Percentiles rank a stretch among this genome's conserved stretches.
Evolutionary conservation across 2,797 vertebrate genomes (phyloP).

Genomic region (Peromyscus attwateri): DNA sequence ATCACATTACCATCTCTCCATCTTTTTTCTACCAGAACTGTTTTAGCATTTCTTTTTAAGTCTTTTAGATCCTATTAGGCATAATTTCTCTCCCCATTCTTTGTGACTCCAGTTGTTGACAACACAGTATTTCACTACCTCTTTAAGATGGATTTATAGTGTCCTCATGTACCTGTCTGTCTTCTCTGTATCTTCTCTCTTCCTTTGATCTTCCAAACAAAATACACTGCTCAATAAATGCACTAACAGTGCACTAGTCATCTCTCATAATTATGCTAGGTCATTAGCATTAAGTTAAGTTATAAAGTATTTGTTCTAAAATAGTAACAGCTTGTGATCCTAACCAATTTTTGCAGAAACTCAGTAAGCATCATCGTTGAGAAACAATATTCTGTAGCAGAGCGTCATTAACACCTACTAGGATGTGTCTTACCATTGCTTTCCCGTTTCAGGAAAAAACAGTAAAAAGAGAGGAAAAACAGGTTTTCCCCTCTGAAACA

Average conservation of each 20-base stretch:
- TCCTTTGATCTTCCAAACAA: conserved; percentile 27
- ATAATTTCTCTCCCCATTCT: conserved; percentile 33
- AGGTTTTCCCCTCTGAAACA: conserved; percentile 21
- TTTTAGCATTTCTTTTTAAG: not conserved
- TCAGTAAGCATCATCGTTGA: not conserved
- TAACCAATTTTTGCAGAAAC: conserved; percentile 16
- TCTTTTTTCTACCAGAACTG: not conserved
- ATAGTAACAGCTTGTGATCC: conserved; percentile 31
- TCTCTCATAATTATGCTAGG: conserved; percentile 18
- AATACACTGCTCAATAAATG: not conserved
- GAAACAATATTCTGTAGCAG: conserved; percentile 6
- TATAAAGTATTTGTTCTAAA: conserved; percentile 50
- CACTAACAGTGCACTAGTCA: not conserved
- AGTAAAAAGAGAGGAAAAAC: conserved; percentile 50
- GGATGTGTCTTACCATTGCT: not conserved
- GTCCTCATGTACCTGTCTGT: not conserved
- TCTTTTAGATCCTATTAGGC: not conserved
- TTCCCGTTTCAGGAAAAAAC: conserved; percentile 36
- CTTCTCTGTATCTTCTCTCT: conserved; percentile 20
- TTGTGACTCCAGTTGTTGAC: not conserved
- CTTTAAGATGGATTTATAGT: conserved; percentile 32
- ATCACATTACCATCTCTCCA: not conserved
- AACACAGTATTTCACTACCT: not conserved
- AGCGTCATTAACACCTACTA: conserved; percentile 9
- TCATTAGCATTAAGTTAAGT: conserved; percentile 53